Evolutionary conservation across 1,140 invertebrate genomes (phyloP), one percentile per base, ranked within the genome.

Genomic region (Caenorhabditis tropicalis): DNA sequence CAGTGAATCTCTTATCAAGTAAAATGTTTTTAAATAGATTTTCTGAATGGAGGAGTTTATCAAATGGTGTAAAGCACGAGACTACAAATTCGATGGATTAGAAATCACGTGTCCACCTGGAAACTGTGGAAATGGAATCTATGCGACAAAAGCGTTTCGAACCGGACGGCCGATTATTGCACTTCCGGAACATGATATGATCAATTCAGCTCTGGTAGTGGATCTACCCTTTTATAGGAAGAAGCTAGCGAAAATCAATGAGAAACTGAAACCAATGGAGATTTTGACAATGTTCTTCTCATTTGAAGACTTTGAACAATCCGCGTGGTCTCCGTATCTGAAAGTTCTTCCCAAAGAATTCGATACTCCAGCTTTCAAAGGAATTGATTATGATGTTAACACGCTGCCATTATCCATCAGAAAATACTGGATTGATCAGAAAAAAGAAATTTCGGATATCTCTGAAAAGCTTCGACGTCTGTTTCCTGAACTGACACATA

Each of bases 301-400:
- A 6, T 27, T 87, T 15, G 86, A 87, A 70, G 82, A 87, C 36
- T 16, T 27, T 21, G 36, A 58, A 24, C 16, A 53, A 39, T 88
- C 87, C 12, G 51, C 24, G n/a, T 88, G 81, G 58, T 49, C 31
- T 19, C 86, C 87, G 5, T 88, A 88, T 58, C 29, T 88, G 15
- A 80, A 51, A 65, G 88, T 88, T 46, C 74, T 88, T 2, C 87
- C 87, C 4, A 51, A 36, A 29, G 12, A 36, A 2, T 87, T 87
- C 46, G 56, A 80, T 49, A 87, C 86, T 0, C 86, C 86, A 1
- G 70, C 46, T 33, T 82, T 79, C 21, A 43, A 43, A 36, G 81
- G 86, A 46, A 51, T 87, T 19, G 60, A 87, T 16, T 79, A 88
- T 27, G n/a, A 49, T 24, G 70, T 33, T 15, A 70, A 82, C 21